These are phyloP conservation scores for Malthinus flaveolus DNA, from an alignment of 2,888 invertebrate species.

Conservation along the genomic window DNA sequence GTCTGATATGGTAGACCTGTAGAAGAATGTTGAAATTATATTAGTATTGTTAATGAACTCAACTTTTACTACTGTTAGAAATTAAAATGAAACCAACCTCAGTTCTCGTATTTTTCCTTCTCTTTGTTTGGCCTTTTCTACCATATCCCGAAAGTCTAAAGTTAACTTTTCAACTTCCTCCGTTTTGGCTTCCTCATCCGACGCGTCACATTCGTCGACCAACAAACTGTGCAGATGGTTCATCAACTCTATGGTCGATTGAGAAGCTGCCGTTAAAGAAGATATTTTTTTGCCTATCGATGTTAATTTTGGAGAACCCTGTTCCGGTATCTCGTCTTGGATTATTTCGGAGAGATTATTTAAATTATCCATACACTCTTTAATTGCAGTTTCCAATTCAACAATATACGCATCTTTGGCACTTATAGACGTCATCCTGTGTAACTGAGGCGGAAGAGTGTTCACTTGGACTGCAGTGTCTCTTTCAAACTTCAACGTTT, in stretches of 20 bases:
- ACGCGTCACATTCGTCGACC: constrained; percentile 72
- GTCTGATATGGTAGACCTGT: constrained; percentile 60
- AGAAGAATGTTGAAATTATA: constrained; percentile 41
- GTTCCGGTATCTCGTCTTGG: constrained; percentile 60
- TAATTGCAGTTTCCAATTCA: constrained; percentile 73
- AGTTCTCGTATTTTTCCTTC: constrained; percentile 77
- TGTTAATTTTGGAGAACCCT: constrained; percentile 60
- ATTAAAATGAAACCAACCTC: constrained; percentile 61
- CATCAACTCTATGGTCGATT: constrained; percentile 79
- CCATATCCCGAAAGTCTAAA: constrained; percentile 68
- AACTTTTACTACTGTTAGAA: not conserved
- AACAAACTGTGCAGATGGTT: constrained; percentile 78
- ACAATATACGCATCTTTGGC: constrained; percentile 81
- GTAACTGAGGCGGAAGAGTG: constrained; percentile 65
- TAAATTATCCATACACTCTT: constrained; percentile 70
- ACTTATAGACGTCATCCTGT: constrained; percentile 70
- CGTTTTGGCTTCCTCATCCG: constrained; percentile 66
- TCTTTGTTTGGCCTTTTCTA: constrained; percentile 71
- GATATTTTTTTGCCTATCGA: constrained; percentile 72
- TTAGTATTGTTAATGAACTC: constrained; percentile 22
- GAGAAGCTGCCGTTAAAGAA: constrained; percentile 75
- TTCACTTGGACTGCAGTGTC: constrained; percentile 83
- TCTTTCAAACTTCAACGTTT: constrained; percentile 74
- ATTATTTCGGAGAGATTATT: constrained; percentile 69
- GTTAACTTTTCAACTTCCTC: constrained; percentile 68